Evolutionary conservation across 2,888 invertebrate species (phyloP), one percentile per base, ranked within the genome.

Genomic region (Parnassius apollo): DNA sequence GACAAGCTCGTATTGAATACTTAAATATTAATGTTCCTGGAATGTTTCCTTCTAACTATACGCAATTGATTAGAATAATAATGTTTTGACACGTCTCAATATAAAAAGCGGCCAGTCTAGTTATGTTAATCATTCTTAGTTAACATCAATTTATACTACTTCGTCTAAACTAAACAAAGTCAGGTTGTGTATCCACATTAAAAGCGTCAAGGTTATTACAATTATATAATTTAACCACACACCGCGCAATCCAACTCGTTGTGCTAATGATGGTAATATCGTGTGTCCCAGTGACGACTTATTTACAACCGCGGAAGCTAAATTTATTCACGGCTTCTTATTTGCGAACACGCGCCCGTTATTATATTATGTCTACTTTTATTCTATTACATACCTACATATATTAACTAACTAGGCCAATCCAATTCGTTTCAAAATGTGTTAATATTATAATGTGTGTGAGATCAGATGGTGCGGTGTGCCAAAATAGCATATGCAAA

Each of bases 341-440:
- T 71, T 67, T 67, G 66, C 63, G 64, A 46, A 67, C 64, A 65
- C 66, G 66, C 61, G 67, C 68, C 64, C 62, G 65, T 68, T 65
- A 64, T 70, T 55, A 68, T 69, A 69, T 70, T 68, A 69, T 50
- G 49, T 58, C 62, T 48, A 48, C 44, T 18, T 59, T 55, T 55
- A 62, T 63, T 35, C 35, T 7, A 35, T 35, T 35, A 35, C 35
- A 35, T 8, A 50, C 51, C 7, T 35, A 35, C 35, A 35, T 8
- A 45, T 56, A 68, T 63, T 62, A 45, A 57, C 65, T 64, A 65
- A 65, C 65, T 44, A 54, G 57, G 60, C 45, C 57, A 49, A 46
- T 63, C 62, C 63, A 66, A 65, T 62, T 46, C 42, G 45, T 68
- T 67, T 66, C 66, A 58, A 66, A 65, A 66, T 66, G 49, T 11